Evolutionary conservation across 2,797 vertebrate genomes (phyloP).

Genomic region (Psittacula derbiana): DNA sequence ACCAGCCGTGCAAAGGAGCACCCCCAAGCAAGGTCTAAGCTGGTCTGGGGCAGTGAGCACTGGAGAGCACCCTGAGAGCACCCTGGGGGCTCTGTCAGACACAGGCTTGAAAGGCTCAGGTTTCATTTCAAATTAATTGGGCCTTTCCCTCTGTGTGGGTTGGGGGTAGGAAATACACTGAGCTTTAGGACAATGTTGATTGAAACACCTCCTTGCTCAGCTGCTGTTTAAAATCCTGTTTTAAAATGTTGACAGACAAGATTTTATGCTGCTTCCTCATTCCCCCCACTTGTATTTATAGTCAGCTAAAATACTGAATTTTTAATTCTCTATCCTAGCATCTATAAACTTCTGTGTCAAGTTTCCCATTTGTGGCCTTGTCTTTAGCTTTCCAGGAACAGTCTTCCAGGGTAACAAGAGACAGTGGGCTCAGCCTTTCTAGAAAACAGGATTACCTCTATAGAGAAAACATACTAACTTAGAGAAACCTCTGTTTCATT

Average conservation of each 20-base stretch:
- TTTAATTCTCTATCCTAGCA: background rate
- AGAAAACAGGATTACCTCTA: background rate
- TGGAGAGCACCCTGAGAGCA: background rate
- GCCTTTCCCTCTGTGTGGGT: background rate
- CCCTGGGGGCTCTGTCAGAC: background rate
- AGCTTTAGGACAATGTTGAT: slow-evolving; percentile 7
- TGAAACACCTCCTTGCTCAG: background rate
- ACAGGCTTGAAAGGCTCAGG: background rate
- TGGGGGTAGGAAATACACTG: background rate
- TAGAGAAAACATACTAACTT: background rate
- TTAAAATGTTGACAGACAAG: background rate
- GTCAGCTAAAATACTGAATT: background rate
- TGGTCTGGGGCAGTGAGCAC: background rate
- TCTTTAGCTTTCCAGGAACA: background rate
- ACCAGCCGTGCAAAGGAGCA: background rate
- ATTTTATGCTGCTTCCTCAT: background rate
- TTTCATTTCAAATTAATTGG: background rate
- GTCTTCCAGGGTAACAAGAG: background rate
- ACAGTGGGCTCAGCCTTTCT: background rate
- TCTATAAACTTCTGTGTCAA: background rate
- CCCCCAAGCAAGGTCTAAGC: background rate
- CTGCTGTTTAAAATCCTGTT: background rate
- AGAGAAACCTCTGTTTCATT: background rate
- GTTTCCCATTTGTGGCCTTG: background rate
- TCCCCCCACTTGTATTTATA: background rate